Base-by-base conservation (phyloP, 2,113 vertebrate genomes). In the Odocoileus virginianus region DNA sequence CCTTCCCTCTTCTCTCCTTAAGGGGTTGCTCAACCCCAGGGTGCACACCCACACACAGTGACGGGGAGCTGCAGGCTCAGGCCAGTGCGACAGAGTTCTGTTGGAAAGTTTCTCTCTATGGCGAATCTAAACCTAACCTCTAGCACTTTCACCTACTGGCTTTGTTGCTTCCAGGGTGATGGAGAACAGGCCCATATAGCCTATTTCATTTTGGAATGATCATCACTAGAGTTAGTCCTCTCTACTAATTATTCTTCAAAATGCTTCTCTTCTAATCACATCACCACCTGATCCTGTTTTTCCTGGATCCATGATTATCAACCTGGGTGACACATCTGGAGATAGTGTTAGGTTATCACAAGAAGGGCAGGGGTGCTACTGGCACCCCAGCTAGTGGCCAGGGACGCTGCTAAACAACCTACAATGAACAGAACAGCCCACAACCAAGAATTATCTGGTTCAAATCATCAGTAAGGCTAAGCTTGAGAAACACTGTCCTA, bases 171-270 rank as follows among this genome's bases (percentile, higher is more conserved):
- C 85, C n/a, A 12, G 76, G 79, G 25, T 33, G 33, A 11, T 13
- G 14, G 58, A 94, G 52, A 86, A 74, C 0, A 54, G 47, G 45
- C 45, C 60, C 36, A 36, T 0, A 52, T 1, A 25, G 40, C 23
- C 47, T 45, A 30, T 54, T 67, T 92, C 47, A 28, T 47, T 50
- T 1, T 84, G 47, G 81, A 83, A 86, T 30, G 36, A 71, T 30
- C 54, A 78, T 40, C 7, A 10, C 50, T 84, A n/a, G 27, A 25
- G 74, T 94, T 60, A 57, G 33, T 61, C 50, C 27, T 79, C 60
- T 92, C 88, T 79, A 40, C 57, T 74, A 92, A 40, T 4, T 40
- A 2, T 15, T 76, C 67, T 94, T 94, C 89, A 76, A 86, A 94
- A 87, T 33, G 33, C 15, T 15, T 23, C 33, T 45, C 33, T 92